Conservation (phyloP, 2,797 vertebrate species). For the Aeoliscus strigatus region DNA sequence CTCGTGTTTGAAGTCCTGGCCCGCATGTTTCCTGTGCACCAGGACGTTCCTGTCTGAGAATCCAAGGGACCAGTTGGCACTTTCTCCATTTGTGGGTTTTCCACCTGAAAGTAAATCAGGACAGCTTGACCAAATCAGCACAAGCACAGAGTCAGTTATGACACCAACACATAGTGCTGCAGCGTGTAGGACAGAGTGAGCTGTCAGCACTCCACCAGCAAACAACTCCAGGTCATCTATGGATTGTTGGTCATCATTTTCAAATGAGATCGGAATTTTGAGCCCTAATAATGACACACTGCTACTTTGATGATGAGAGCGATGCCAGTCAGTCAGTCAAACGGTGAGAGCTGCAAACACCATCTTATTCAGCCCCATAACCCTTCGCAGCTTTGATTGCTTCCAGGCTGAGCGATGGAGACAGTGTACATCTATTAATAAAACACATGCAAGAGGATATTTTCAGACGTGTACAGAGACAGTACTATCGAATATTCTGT, state of each 20-base stretch:
- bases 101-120: slow-evolving; percentile 77
- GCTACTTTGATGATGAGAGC: too few relatives aligned
- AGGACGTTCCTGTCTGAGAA: slow-evolving; percentile 81
- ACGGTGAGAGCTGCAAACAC: too few relatives aligned
- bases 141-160: background rate
- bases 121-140: background rate
- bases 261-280: too few relatives aligned
- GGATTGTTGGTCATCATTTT: too few relatives aligned
- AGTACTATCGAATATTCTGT: too few relatives aligned
- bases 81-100: slow-evolving; percentile 97
- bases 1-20: slow-evolving; percentile 91
- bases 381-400: background rate
- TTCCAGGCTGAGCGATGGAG: background rate
- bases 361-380: background rate
- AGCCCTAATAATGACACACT: too few relatives aligned
- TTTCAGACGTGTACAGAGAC: too few relatives aligned
- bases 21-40: slow-evolving; percentile 92
- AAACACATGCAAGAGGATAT: background rate
- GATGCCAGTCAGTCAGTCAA: too few relatives aligned
- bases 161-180: background rate
- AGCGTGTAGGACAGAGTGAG: too few relatives aligned
- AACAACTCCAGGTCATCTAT: too few relatives aligned
- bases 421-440: background rate
- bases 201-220: too few relatives aligned
- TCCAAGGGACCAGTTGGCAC: slow-evolving; percentile 94